These are phyloP conservation scores for Cebidichthys violaceus DNA, from an alignment of 2,113 vertebrate species.

Conservation along the genomic window DNA sequence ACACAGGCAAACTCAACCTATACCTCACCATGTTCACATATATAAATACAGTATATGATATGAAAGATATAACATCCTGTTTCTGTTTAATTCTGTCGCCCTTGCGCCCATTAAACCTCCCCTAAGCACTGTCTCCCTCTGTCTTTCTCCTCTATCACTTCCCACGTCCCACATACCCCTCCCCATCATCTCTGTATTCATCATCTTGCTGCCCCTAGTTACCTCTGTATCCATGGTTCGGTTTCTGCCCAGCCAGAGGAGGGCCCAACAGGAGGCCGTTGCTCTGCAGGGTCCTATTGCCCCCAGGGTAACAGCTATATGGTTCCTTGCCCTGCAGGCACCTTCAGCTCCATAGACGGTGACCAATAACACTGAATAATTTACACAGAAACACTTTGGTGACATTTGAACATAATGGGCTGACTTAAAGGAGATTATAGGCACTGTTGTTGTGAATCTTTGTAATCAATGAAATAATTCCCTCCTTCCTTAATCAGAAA, in stretches of 20 bases:
- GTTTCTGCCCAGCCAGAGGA: slow-evolving; percentile 77
- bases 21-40: slow-evolving; percentile 25
- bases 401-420: slow-evolving; percentile 35
- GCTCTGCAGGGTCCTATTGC: slow-evolving; percentile 87
- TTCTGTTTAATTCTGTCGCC: slow-evolving; percentile 11
- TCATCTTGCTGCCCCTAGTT: slow-evolving; percentile 68
- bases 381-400: slow-evolving; percentile 17
- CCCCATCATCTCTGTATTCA: slow-evolving; percentile 30
- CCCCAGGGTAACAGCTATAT: slow-evolving; percentile 82
- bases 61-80: slow-evolving; percentile 12
- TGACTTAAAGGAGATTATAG: background rate
- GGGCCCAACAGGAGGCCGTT: slow-evolving; percentile 80
- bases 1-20: slow-evolving; percentile 23
- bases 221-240: slow-evolving; percentile 81
- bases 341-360: slow-evolving; percentile 83
- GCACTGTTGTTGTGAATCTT: background rate
- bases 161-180: slow-evolving; percentile 3
- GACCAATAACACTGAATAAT: slow-evolving; percentile 36
- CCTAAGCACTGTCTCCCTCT: slow-evolving; percentile 19
- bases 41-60: no score
- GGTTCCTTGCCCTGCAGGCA: slow-evolving; percentile 85
- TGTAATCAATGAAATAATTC: background rate
- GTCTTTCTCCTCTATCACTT: slow-evolving; percentile 46
- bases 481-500: background rate
- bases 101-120: slow-evolving; percentile 52